Evolutionary conservation across 2,888 invertebrate species (phyloP), one percentile per base, ranked within the genome.

Genomic region (Apodemia zela): DNA sequence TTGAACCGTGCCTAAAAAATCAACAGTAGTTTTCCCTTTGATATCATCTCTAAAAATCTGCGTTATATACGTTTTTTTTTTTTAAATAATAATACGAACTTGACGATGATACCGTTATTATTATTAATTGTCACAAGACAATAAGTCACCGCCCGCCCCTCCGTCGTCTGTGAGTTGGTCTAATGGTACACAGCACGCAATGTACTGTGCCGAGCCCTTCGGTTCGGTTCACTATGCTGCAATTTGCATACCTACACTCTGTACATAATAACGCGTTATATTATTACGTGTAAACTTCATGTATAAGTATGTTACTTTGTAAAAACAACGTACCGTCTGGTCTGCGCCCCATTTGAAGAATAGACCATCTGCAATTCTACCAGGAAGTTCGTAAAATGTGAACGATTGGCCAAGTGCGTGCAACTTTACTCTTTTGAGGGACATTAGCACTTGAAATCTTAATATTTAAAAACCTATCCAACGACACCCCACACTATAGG

Each of bases 161-260:
- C 11, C 21, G n/a, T 1, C 4, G 25, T 3, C 21, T 25, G 78
- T 78, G 79, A 81, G 79, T 81, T 82, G 76, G 77, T 76, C 81
- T 88, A 89, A 89, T 89, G 87, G 83, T 75, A 73, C 75, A 69
- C 74, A 76, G 80, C 89, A 89, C 89, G 89, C 89, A 80, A 89
- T 62, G 63, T 77, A n/a, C n/a, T n/a, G n/a, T n/a, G 76, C 78
- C 80, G 79, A 80, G 73, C 80, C 82, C 84, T 81, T 80, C 75
- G 80, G 79, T 76, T 45, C 74, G n/a, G n/a, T n/a, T n/a, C n/a
- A 72, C 75, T 25, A 25, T 74, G 73, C 75, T 72, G 73, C 73
- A 72, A 83, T 85, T 85, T 82, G 80, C 83, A 85, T 85, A 80
- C 77, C 73, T 45, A 45, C 45, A 4, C 42, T 35, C 11, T 42